These are phyloP conservation scores for Scytalopus superciliaris DNA, from an alignment of 2,113 vertebrate species.

Conservation along the genomic window DNA sequence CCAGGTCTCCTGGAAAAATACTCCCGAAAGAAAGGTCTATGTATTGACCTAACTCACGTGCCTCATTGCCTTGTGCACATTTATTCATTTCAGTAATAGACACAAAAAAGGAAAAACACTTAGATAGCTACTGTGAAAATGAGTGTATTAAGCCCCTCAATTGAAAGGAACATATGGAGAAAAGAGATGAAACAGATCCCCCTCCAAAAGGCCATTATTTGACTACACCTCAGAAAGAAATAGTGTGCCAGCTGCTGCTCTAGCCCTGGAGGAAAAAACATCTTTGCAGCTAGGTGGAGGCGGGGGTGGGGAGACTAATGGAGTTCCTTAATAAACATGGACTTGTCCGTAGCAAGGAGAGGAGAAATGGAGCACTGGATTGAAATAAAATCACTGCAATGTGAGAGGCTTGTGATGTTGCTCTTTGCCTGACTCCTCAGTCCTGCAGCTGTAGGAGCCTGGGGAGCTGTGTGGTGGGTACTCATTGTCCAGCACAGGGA, in stretches of 20 bases:
- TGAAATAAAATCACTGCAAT: background rate
- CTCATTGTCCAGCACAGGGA: background rate
- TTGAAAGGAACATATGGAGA: constrained; percentile 43
- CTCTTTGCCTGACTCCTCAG: background rate
- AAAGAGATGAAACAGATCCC: constrained; percentile 37
- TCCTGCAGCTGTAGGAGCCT: background rate
- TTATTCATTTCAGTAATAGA: constrained; percentile 24
- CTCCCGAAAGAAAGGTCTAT: background rate
- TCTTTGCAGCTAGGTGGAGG: background rate
- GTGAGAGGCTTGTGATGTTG: background rate
- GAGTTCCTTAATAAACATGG: constrained; percentile 9
- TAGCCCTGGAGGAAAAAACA: constrained; percentile 2
- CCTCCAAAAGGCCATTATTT: constrained; percentile 45
- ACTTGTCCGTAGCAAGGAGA: background rate
- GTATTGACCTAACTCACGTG: background rate
- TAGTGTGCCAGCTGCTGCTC: constrained; percentile 43
- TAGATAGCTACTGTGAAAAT: constrained; percentile 48
- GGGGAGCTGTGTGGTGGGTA: background rate
- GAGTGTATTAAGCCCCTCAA: constrained; percentile 10
- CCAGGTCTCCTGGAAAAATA: background rate
- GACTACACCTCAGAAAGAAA: constrained; percentile 55
- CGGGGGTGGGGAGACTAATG: background rate
- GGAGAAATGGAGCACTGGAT: background rate
- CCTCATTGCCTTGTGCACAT: background rate
- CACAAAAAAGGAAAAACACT: background rate